These are phyloP conservation scores for Galaxea fascicularis DNA, from an alignment of 92 coral and sea anemone genomes.

Conservation along the genomic window DNA sequence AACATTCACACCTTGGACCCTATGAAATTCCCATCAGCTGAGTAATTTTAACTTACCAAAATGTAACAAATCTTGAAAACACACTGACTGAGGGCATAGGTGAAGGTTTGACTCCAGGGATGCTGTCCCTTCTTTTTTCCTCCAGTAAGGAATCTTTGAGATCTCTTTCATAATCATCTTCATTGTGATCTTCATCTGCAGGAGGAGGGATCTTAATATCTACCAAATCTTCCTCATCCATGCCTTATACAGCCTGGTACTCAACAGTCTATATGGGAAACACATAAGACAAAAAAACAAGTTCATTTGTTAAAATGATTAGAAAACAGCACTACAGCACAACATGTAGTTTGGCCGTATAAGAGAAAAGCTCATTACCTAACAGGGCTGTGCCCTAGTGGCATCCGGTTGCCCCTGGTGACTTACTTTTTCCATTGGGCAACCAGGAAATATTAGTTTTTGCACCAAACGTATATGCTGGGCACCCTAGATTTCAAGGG, in stretches of 20 bases:
- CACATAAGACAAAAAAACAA: too few species aligned
- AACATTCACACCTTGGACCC: background rate
- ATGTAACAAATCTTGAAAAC: conserved; percentile 38
- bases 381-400: too few species aligned
- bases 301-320: too few species aligned
- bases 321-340: too few species aligned
- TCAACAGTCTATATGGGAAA: too few species aligned
- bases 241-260: background rate
- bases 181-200: background rate
- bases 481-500: too few species aligned
- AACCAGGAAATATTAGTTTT: too few species aligned
- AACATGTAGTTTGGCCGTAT: too few species aligned
- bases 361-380: too few species aligned
- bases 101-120: conserved; percentile 38
- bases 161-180: background rate
- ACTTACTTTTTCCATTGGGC: too few species aligned
- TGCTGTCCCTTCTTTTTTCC: conserved; percentile 28
- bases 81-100: conserved; percentile 38
- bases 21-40: background rate
- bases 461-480: too few species aligned
- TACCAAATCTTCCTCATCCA: conserved; percentile 38
- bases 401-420: too few species aligned
- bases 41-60: conserved; percentile 19
- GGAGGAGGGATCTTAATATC: conserved; percentile 24
- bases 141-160: conserved; percentile 32